Evolutionary conservation across 2,888 invertebrate genomes (phyloP).

Genomic region (Aleiodes alternator): DNA sequence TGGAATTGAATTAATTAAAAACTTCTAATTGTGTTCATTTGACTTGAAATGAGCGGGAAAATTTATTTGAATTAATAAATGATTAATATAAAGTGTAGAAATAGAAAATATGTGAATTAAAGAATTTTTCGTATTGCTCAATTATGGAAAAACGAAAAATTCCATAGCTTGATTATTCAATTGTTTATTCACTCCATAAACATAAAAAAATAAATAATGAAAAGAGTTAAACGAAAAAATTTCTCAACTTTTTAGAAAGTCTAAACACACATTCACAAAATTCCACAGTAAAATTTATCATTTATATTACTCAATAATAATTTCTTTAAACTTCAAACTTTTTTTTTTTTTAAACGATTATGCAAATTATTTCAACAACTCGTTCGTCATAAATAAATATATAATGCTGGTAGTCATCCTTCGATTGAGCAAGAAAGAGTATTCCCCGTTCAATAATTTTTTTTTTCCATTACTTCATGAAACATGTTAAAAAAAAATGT

Average conservation of each 20-base stretch:
- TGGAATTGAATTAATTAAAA: too few relatives aligned
- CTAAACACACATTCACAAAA: neutral
- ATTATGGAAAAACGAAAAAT: too few relatives aligned
- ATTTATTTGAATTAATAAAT: neutral
- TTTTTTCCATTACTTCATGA: too few relatives aligned
- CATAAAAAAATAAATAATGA: too few relatives aligned
- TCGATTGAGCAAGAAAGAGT: slow-evolving; percentile 5
- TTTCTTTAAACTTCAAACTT: neutral
- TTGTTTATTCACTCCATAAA: too few relatives aligned
- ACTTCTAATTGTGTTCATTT: too few relatives aligned
- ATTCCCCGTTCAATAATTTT: neutral
- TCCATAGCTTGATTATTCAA: too few relatives aligned
- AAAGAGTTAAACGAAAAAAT: too few relatives aligned
- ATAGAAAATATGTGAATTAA: neutral
- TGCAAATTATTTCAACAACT: slow-evolving; percentile 6
- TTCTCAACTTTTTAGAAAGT: too few relatives aligned
- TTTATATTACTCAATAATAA: neutral
- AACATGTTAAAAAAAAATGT: neutral
- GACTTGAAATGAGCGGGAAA: too few relatives aligned
- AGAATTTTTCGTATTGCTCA: too few relatives aligned
- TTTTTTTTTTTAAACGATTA: neutral
- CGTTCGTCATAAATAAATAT: slow-evolving; percentile 1
- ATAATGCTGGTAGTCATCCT: slow-evolving; percentile 8
- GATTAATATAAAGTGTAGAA: neutral
- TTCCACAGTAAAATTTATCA: neutral